Evolutionary conservation across 2,888 invertebrate species (phyloP).

Genomic region (Sinhomidia bicolor): DNA sequence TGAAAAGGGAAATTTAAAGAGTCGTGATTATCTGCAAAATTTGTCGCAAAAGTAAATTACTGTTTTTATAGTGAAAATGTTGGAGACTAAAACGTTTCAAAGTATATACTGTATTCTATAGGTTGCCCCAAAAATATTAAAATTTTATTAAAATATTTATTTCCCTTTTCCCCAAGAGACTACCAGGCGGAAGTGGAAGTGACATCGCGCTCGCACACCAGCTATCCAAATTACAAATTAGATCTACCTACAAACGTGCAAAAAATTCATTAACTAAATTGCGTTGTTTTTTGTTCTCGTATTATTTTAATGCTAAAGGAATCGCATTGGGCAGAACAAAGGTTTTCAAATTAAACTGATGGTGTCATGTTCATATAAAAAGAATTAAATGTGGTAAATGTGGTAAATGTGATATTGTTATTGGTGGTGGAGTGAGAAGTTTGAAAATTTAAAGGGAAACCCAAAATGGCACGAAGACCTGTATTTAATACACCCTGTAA

Average conservation of each 20-base stretch:
- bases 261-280: too few relatives aligned
- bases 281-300: background rate
- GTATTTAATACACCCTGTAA: conserved; percentile 47
- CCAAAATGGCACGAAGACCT: conserved; percentile 55
- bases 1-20: background rate
- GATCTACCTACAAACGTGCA: background rate
- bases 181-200: too few relatives aligned
- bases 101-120: background rate
- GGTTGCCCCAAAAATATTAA: background rate
- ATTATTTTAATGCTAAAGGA: background rate
- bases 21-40: background rate
- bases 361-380: conserved; percentile 8
- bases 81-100: background rate
- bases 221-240: background rate
- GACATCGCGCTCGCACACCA: background rate
- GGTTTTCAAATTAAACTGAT: background rate
- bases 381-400: background rate
- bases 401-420: conserved; percentile 34
- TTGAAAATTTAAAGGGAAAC: background rate
- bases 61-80: background rate
- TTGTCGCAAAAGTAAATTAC: background rate
- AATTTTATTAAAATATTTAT: background rate
- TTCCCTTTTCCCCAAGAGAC: background rate
- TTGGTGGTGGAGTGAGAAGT: background rate
- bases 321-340: too few relatives aligned